Conservation (phyloP, 1,140 invertebrate genomes). For the Ostrea denselamellosa region DNA sequence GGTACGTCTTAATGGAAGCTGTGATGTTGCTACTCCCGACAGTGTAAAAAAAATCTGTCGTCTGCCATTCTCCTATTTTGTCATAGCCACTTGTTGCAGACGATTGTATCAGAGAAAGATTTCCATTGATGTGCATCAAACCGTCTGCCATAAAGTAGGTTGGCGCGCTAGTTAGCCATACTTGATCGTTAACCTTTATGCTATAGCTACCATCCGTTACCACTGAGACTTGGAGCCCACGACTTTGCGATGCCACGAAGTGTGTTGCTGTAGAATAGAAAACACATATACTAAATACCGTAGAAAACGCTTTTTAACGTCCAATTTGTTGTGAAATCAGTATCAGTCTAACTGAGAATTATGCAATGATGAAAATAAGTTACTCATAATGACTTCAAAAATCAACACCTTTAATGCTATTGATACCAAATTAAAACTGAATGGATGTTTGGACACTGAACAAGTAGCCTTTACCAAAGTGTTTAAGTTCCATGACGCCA, state of each 20-base stretch:
- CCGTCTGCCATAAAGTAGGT: constrained; percentile 20
- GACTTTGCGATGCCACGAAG: not conserved
- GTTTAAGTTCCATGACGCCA: no score
- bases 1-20: constrained; percentile 22
- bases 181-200: not conserved
- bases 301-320: not conserved
- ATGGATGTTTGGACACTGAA: no score
- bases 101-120: constrained; percentile 5
- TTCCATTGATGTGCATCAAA: not conserved
- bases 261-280: not conserved
- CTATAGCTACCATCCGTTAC: constrained; percentile 36
- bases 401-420: no score
- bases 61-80: constrained; percentile 13
- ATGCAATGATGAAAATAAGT: no score
- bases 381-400: no score
- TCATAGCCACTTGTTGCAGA: constrained; percentile 7
- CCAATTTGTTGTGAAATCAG: no score
- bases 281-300: not conserved
- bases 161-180: constrained; percentile 4
- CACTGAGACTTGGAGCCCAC: not conserved
- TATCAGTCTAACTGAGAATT: no score
- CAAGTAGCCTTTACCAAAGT: no score
- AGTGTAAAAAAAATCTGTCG: not conserved
- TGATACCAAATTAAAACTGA: no score
- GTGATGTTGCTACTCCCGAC: constrained; percentile 17